These are phyloP conservation scores for Timema cristinae DNA, from an alignment of 2,888 invertebrate genomes.

Conservation along the genomic window DNA sequence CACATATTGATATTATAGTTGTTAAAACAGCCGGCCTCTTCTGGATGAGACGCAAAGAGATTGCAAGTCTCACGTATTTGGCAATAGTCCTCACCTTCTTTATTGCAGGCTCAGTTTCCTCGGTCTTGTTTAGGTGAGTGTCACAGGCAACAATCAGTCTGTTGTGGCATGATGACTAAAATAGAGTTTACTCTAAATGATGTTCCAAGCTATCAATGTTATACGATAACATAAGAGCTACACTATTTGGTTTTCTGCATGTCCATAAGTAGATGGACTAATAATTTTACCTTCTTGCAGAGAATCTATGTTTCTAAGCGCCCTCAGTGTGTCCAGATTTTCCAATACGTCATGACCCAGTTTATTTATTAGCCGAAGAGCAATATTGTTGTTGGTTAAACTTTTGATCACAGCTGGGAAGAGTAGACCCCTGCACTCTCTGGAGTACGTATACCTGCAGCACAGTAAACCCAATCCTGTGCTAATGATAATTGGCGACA, in stretches of 20 bases:
- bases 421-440: not conserved
- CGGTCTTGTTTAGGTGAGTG: not conserved
- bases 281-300: not conserved
- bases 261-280: not conserved
- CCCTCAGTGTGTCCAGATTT: not conserved
- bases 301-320: slow-evolving; percentile 11
- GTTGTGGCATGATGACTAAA: not conserved
- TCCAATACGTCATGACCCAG: slow-evolving; percentile 10
- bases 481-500: not conserved
- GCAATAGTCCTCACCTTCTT: slow-evolving; percentile 10
- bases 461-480: no score
- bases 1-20: no score
- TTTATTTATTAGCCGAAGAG: slow-evolving; percentile 4
- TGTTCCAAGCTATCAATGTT: slow-evolving; percentile 11
- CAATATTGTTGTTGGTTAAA: not conserved
- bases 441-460: not conserved
- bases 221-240: slow-evolving; percentile 4
- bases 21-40: not conserved
- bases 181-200: slow-evolving; percentile 6
- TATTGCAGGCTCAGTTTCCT: not conserved
- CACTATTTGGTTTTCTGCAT: not conserved
- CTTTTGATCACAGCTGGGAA: slow-evolving; percentile 6
- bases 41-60: not conserved
- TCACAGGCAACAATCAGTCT: not conserved
- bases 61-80: not conserved